phyloP scores from a whole-genome alignment of 2,113 vertebrate species.

The Oplegnathus fasciatus region DNA sequence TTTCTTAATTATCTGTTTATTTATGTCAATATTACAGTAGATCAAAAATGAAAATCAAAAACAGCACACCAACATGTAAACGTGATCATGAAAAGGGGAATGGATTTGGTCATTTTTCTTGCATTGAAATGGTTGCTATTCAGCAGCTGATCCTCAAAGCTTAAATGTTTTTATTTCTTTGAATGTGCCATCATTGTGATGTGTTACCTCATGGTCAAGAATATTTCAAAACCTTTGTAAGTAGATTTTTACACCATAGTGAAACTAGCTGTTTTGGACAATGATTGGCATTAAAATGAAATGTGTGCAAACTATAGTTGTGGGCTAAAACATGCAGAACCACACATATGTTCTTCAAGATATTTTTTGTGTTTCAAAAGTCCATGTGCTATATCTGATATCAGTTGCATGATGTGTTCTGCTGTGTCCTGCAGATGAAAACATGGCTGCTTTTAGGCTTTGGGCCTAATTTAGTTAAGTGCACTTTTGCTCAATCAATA shows the following conservation, averaged over 20 bases:
- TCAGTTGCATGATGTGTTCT: not conserved
- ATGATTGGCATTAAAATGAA: not conserved
- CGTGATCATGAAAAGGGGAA: not conserved
- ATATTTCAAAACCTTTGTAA: not conserved
- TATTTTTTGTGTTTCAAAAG: not conserved
- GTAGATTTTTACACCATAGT: not conserved
- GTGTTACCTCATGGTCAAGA: not conserved
- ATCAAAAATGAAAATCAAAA: not conserved
- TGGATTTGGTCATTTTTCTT: not conserved
- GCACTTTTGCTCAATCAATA: conserved; percentile 2
- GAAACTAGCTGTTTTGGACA: not conserved
- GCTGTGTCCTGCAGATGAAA: not conserved
- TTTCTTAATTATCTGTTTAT: too few relatives aligned
- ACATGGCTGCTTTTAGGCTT: not conserved
- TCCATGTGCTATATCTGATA: not conserved
- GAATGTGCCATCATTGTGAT: not conserved
- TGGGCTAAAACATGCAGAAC: not conserved
- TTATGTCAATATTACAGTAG: too few relatives aligned
- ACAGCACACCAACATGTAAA: not conserved
- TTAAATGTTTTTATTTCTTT: not conserved
- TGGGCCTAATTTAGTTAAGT: conserved; percentile 26
- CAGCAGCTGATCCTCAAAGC: not conserved
- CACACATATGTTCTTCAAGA: not conserved
- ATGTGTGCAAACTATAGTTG: not conserved
- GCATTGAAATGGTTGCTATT: not conserved